phyloP scores from a whole-genome alignment of 2,797 vertebrate species.

The Pipistrellus nathusii region DNA sequence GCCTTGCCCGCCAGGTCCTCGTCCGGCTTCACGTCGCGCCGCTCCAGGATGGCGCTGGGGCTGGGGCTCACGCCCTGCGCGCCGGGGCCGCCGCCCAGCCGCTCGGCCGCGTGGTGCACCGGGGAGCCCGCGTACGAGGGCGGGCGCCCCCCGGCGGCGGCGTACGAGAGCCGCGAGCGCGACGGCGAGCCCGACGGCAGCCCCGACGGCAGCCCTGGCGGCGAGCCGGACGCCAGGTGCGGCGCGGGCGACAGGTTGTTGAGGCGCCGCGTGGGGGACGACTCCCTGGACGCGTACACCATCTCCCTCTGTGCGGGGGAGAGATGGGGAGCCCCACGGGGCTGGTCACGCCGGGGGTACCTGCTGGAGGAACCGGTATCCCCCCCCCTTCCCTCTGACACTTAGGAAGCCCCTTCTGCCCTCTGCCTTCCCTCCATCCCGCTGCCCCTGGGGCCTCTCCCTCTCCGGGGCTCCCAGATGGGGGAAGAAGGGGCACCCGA shows the following conservation, averaged over 20 bases:
- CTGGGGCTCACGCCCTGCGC: conserved; percentile 93
- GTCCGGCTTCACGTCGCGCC: conserved; percentile 97
- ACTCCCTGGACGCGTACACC: conserved; percentile 98
- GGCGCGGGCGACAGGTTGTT: conserved; percentile 95
- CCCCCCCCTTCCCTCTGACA: not conserved
- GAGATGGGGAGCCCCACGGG: not conserved
- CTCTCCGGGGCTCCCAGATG: not conserved
- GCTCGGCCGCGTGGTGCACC: conserved; percentile 90
- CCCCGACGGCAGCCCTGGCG: conserved; percentile 85
- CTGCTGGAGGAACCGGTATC: not conserved
- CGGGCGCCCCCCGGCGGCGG: conserved; percentile 94
- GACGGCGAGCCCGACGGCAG: conserved; percentile 94
- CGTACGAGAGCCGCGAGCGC: conserved; percentile 97
- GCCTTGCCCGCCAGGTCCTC: conserved; percentile 96
- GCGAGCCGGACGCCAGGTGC: conserved; percentile 88
- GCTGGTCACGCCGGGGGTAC: conserved; percentile 43
- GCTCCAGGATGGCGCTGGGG: conserved; percentile 97
- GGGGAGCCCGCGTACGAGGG: conserved; percentile 94
- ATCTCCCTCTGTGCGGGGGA: conserved; percentile 93
- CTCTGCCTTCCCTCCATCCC: not conserved
- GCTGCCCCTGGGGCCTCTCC: not conserved
- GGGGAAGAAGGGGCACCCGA: not conserved
- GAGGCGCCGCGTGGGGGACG: conserved; percentile 96
- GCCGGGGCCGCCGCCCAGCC: conserved; percentile 87
- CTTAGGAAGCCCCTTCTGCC: not conserved